Conservation (phyloP, 2,888 invertebrate species). For the Metalampra italica region DNA sequence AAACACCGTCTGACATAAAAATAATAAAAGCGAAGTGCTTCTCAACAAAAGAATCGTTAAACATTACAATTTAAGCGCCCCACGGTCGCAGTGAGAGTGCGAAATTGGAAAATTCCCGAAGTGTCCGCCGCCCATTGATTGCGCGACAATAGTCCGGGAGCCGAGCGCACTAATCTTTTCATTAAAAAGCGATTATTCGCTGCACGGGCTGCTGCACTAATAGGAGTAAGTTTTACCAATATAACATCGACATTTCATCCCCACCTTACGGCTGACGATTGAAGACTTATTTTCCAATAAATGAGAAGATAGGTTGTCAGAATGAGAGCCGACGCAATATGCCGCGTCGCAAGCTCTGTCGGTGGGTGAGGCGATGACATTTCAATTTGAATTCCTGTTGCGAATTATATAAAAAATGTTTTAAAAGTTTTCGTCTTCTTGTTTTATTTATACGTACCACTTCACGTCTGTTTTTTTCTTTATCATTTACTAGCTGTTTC, state of each 20-base stretch:
- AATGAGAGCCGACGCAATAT: slow-evolving; percentile 48
- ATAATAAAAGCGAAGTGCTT: neutral
- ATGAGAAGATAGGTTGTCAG: slow-evolving; percentile 13
- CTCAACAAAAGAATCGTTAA: neutral
- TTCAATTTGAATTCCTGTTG: slow-evolving; percentile 73
- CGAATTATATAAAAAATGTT: slow-evolving; percentile 45
- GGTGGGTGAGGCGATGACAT: slow-evolving; percentile 66
- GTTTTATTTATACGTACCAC: slow-evolving; percentile 6
- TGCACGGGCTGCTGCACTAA: slow-evolving; percentile 71
- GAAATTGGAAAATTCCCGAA: slow-evolving; percentile 71
- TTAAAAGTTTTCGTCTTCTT: slow-evolving; percentile 18
- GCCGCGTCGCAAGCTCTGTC: slow-evolving; percentile 36
- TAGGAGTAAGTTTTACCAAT: slow-evolving; percentile 57
- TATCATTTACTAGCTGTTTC: no score
- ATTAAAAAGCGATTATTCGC: slow-evolving; percentile 77
- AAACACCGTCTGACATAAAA: neutral
- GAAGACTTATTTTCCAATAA: slow-evolving; percentile 29
- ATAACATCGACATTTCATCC: slow-evolving; percentile 18
- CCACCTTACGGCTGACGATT: slow-evolving; percentile 21
- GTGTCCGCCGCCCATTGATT: slow-evolving; percentile 61
- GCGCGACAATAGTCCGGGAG: slow-evolving; percentile 45
- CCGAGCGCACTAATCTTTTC: slow-evolving; percentile 72
- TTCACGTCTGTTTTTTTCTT: no score
- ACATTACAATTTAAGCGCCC: neutral
- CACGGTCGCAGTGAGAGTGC: slow-evolving; percentile 41